Base-by-base conservation (phyloP, 35 echinoderm and acorn worm genomes). In the Lytechinus pictus region DNA sequence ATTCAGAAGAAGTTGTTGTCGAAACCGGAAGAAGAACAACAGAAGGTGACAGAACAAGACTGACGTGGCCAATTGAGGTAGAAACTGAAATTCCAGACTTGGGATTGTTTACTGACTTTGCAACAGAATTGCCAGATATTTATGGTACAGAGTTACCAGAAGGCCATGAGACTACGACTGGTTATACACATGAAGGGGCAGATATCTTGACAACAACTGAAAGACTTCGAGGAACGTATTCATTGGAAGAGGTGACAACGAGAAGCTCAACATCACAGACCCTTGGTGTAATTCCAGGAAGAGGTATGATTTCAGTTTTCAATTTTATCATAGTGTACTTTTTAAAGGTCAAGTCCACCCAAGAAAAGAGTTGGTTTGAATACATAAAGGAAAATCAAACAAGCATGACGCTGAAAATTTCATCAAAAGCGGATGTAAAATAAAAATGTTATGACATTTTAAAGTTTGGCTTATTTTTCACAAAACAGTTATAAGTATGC, bases 21-120 rank as follows among this genome's bases (percentile, higher is more conserved):
- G 88, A 90, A 44, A 52, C 88, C 52, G 88, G 52, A 9, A 90
- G 88, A 90, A 90, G 66, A 79, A 79, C 66, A 24, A 79, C 66
- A 79, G 66, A 79, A 24, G 66, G 66, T 79, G 66, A 79, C 66
- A 79, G 66, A 79, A 79, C 66, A 14, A 79, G 66, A 24, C 21
- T 79, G 66, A 79, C 66, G n/a, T 79, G 19, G 66, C 19, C 66
- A 24, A 24, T 79, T 3, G 66, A 79, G 66, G 66, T 79, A 79
- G 66, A 79, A 79, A 79, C 66, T 79, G 66, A 79, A n/a, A 79
- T 79, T 79, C 66, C 66, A 79, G 66, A 79, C 66, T 16, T 16
- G 7, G 66, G 66, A 79, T 24, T 79, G 14, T 79, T 79, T 79
- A 24, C 66, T 79, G 66, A 79, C 66, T 79, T 24, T 7, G 19